Conservation (phyloP, 2,797 vertebrate species). For the Sciurus carolinensis region DNA sequence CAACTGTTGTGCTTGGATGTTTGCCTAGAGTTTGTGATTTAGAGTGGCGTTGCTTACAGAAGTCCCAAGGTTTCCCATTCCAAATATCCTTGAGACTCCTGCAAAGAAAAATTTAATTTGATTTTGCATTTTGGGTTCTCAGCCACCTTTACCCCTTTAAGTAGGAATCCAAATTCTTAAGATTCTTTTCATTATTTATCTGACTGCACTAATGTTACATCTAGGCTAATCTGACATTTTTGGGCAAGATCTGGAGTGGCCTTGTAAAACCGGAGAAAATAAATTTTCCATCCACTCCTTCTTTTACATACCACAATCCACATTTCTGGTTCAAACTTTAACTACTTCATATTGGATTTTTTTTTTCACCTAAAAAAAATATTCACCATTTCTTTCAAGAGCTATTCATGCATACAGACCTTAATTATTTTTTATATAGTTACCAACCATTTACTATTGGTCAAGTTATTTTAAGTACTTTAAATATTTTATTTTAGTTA, state of each 20-base stretch:
- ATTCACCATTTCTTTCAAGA: constrained; percentile 34
- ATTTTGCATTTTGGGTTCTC: neutral
- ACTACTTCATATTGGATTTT: neutral
- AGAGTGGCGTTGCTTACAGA: neutral
- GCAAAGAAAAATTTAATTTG: neutral
- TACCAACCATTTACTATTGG: neutral
- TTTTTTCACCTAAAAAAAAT: neutral
- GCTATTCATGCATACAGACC: neutral
- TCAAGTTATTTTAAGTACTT: neutral
- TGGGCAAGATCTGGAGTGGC: neutral
- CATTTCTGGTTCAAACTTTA: neutral
- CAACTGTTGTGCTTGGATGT: neutral
- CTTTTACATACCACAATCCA: neutral
- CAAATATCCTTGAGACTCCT: neutral
- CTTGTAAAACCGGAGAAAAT: constrained; percentile 46
- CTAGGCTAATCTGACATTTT: neutral
- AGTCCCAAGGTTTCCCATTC: neutral
- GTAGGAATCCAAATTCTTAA: constrained; percentile 16
- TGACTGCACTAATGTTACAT: neutral
- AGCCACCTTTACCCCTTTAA: neutral
- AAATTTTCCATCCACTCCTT: neutral
- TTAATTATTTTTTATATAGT: neutral
- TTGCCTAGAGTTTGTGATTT: neutral
- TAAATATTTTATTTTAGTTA: constrained; percentile 15
- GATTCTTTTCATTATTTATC: neutral